Conservation (phyloP, 2,888 invertebrate species). For the Portevinia maculata region DNA sequence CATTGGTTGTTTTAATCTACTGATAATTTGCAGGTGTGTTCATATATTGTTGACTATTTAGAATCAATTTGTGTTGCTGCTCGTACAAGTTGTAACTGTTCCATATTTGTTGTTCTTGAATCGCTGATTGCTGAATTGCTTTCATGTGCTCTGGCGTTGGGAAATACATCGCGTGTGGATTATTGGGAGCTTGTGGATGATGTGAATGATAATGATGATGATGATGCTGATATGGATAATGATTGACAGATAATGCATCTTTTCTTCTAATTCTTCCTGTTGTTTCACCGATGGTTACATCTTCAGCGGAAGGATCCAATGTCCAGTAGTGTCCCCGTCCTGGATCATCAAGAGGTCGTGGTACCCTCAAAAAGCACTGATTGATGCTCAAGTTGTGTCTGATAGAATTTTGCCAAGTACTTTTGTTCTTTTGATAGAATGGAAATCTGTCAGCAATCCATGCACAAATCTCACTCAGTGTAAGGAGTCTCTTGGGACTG, state of each 20-base stretch:
- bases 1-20: neutral
- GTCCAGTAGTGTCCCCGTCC: conserved; percentile 99
- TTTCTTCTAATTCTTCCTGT: conserved; percentile 94
- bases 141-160: conserved; percentile 76
- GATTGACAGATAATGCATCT: conserved; percentile 69
- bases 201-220: conserved; percentile 54
- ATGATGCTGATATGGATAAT: conserved; percentile 76
- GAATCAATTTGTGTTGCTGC: conserved; percentile 28
- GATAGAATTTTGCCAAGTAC: conserved; percentile 98
- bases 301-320: conserved; percentile 96
- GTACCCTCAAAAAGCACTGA: conserved; percentile 97
- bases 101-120: conserved; percentile 55
- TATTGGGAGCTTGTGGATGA: conserved; percentile 45
- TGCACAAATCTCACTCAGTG: conserved; percentile 97
- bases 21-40: neutral
- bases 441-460: conserved; percentile 99
- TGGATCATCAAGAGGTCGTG: conserved; percentile 97
- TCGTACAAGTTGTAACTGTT: conserved; percentile 34
- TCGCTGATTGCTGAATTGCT: conserved; percentile 50
- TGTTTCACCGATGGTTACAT: conserved; percentile 97
- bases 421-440: conserved; percentile 97
- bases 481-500: conserved; percentile 94
- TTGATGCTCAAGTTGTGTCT: conserved; percentile 85
- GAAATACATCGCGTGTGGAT: conserved; percentile 78
- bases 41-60: neutral